Evolutionary conservation across 2,888 invertebrate genomes (phyloP).

Genomic region (Polydrusus tereticollis): DNA sequence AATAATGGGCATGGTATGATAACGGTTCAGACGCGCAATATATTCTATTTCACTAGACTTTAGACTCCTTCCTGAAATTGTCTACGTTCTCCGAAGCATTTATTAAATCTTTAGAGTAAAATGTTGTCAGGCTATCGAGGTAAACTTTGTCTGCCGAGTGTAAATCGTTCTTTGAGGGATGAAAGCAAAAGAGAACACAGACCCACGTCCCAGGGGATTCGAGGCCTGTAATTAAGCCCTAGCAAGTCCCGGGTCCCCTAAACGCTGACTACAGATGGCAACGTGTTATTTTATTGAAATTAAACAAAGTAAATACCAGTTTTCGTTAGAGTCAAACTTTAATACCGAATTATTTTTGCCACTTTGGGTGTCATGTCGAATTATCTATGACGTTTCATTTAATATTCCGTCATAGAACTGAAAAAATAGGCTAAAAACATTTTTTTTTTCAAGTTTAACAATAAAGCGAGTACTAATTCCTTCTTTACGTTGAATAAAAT

Average conservation of each 20-base stretch:
- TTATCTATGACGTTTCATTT: background rate
- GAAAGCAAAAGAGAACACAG: constrained; percentile 58
- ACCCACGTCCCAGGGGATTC: constrained; percentile 65
- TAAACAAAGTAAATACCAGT: constrained; percentile 39
- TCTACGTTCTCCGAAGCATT: too few species aligned
- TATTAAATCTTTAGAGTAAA: background rate
- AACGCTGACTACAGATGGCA: constrained; percentile 47
- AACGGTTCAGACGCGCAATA: too few species aligned
- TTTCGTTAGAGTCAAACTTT: constrained; percentile 16
- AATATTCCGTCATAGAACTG: background rate
- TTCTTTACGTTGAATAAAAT: too few species aligned
- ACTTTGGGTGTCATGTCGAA: background rate
- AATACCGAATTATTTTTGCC: constrained; percentile 4
- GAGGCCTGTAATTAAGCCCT: constrained; percentile 67
- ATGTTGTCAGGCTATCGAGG: background rate
- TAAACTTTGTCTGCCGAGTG: constrained; percentile 41
- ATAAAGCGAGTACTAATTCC: too few species aligned
- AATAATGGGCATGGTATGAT: too few species aligned
- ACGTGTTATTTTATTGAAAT: constrained; percentile 49
- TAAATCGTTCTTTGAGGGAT: constrained; percentile 46
- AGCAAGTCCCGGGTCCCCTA: constrained; percentile 49
- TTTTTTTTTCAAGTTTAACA: too few species aligned
- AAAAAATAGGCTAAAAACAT: too few species aligned
- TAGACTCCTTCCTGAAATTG: too few species aligned
- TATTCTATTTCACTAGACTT: too few species aligned